Base-by-base conservation (phyloP, 92 coral and sea anemone genomes). In the Heliopora coerulea region DNA sequence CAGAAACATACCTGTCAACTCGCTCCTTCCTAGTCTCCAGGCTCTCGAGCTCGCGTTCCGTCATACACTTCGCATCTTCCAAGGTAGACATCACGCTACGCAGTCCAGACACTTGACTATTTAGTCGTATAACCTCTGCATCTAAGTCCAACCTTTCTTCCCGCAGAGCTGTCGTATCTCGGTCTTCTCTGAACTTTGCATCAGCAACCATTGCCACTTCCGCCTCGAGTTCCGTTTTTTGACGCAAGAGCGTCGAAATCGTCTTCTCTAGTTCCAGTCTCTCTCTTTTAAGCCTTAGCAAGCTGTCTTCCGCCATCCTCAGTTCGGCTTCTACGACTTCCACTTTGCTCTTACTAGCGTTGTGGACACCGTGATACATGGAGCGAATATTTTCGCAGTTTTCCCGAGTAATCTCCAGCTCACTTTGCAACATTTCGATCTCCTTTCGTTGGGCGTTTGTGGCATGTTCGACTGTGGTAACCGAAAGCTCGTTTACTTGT, bases 101-200 rank as follows among this genome's bases (percentile, higher is more conserved):
- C 19, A 95, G 82, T 35, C 93, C 75, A 7, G 96, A 85, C 48
- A 79, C 86, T 69, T 90, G 88, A 65, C 91, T 88, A 37, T 83
- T 86, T 15, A 95, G 64, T 30, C 83, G 79, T 14, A 90, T 77
- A 3, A 95, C 39, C 34, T 72, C 82, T 13, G 84, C 65, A 6
- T 95, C 99, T 14, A 95, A 89, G 30, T 88, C 93, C 73, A 82
- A 75, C 34, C 83, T 80, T 60, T 95, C 89, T 61, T 77, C 83
- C 17, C 91, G 83, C 27, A 95, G 81, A 33, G 65, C 62, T n/a
- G 56, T 73, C 34, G 87, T 50, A 33, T 88, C 91, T 31, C 76
- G 70, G 31, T 88, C 97, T 61, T 88, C 96, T 23, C 93, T 86
- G 57, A 64, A 75, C 72, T 74, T 79, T 34, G 64, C 79, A 37